Conservation (phyloP, 2,797 vertebrate species). For the Crotalus adamanteus region DNA sequence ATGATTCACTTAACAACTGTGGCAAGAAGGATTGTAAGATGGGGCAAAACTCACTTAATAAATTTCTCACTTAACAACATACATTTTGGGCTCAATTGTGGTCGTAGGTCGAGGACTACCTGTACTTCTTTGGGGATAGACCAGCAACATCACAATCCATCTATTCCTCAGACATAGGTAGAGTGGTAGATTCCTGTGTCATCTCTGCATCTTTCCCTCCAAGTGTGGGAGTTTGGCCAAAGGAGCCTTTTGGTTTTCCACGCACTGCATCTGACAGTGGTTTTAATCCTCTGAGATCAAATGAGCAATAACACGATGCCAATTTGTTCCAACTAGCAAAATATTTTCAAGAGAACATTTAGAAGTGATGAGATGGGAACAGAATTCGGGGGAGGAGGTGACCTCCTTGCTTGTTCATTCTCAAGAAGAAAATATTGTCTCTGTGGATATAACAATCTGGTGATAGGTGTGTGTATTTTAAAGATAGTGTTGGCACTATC, state of each 20-base stretch:
- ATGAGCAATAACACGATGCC: background rate
- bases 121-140: background rate
- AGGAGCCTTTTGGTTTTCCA: background rate
- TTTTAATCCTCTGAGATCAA: background rate
- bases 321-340: background rate
- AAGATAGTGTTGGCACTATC: background rate
- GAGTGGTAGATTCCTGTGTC: background rate
- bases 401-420: background rate
- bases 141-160: background rate
- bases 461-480: background rate
- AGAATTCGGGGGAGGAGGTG: background rate
- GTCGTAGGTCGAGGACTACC: too few species aligned
- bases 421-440: background rate
- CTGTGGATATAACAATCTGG: background rate
- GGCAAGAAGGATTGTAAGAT: too few species aligned
- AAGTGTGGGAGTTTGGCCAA: background rate
- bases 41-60: too few species aligned
- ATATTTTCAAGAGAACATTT: background rate
- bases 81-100: too few species aligned
- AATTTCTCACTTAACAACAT: too few species aligned
- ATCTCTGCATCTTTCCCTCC: background rate
- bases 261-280: background rate
- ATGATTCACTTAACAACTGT: too few species aligned
- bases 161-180: background rate
- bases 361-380: background rate